phyloP scores from a whole-genome alignment of 2,797 vertebrate genomes.

The Sciurus vulgaris region DNA sequence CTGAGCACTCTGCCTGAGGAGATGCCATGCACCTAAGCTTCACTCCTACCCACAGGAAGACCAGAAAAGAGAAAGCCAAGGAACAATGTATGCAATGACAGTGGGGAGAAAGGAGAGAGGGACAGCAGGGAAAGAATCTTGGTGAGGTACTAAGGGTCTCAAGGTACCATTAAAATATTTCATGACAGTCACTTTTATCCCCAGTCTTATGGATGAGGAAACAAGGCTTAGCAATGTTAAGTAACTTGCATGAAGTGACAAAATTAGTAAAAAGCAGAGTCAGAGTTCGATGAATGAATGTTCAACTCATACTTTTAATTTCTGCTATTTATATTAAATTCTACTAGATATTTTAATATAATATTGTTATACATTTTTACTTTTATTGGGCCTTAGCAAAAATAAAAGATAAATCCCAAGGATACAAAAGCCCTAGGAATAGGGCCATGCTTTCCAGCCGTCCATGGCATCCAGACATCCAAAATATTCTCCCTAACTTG shows the following conservation, averaged over 20 bases:
- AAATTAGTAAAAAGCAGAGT: neutral
- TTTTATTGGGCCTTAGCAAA: neutral
- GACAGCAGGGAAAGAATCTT: neutral
- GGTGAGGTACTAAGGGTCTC: neutral
- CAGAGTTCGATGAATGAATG: neutral
- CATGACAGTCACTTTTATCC: neutral
- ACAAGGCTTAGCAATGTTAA: neutral
- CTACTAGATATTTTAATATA: neutral
- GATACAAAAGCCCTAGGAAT: neutral
- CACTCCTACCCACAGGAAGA: neutral
- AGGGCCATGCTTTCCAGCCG: neutral
- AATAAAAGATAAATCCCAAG: neutral
- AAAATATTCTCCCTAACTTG: neutral
- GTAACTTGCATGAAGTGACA: neutral
- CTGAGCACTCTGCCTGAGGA: neutral
- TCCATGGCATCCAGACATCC: neutral
- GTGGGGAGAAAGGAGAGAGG: neutral
- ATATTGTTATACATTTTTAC: neutral
- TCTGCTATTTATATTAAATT: neutral
- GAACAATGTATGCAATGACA: neutral
- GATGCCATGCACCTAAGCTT: neutral
- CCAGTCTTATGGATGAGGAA: neutral
- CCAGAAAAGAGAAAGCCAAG: neutral
- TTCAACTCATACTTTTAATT: slow-evolving; percentile 21
- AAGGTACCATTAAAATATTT: neutral